These are phyloP conservation scores for Drosophila sproati DNA, from an alignment of 1,140 invertebrate species.

Conservation along the genomic window DNA sequence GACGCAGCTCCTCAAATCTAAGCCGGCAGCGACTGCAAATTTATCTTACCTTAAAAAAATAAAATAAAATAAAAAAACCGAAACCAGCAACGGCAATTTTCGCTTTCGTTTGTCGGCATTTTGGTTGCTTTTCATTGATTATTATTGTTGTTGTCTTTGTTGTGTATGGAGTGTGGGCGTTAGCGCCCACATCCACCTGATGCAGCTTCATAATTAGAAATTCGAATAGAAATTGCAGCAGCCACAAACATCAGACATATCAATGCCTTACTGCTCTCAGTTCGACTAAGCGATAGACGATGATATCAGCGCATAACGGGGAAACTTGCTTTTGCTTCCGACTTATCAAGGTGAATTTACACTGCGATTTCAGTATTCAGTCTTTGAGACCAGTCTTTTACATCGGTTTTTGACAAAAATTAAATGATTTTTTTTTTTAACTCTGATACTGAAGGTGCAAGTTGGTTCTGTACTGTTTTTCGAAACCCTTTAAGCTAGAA, in stretches of 20 bases:
- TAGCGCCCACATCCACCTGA: constrained; percentile 36
- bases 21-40: constrained; percentile 53
- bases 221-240: neutral
- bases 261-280: neutral
- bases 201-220: constrained; percentile 35
- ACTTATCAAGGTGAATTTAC: constrained; percentile 3
- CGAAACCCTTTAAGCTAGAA: too few species aligned
- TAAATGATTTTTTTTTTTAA: neutral
- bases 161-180: constrained; percentile 28
- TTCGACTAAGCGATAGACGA: neutral
- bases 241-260: neutral
- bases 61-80: constrained; percentile 57
- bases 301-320: constrained; percentile 9
- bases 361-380: neutral
- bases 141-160: constrained; percentile 8
- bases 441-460: neutral
- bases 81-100: constrained; percentile 47
- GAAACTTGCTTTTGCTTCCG: constrained; percentile 8
- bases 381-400: neutral
- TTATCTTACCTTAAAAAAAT: constrained; percentile 44
- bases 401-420: neutral
- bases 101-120: constrained; percentile 57
- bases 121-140: constrained; percentile 25
- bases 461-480: too few species aligned
- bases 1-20: constrained; percentile 24